Base-by-base conservation (phyloP, 2,888 invertebrate species). In the Tyria jacobaeae region DNA sequence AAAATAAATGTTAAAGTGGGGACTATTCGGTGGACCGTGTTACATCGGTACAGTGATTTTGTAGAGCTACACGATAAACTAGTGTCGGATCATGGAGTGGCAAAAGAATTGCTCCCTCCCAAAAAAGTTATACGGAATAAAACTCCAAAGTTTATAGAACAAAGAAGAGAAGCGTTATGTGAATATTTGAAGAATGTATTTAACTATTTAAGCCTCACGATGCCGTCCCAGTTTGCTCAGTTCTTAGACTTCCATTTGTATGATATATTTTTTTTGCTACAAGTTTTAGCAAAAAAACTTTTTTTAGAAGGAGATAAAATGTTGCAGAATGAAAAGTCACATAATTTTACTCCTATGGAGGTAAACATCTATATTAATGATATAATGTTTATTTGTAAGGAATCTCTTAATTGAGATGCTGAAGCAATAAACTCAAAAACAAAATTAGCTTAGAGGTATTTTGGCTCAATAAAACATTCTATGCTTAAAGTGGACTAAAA, bases 71-170 rank as follows among this genome's bases (percentile, higher is more conserved):
- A 99, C 87, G 97, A 97, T 57, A 96, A 96, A 82, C 94, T 99
- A n/a, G 96, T 97, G 0, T 87, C 94, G 3, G 96, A 97, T 78
- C 97, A 97, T 88, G 97, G 97, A 56, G 95, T 98, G 4, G 96
- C 97, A 9, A 97, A 97, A 84, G 97, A 97, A 79, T 94, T 98
- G 64, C 90, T 99, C 17, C 99, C 99, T 14, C 98, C 98, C 0
- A 99, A 99, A 89, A 99, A 98, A 92, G 95, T 98, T 4, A 96
- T 99, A 78, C 96, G 99, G 1, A 99, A 98, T 83, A 97, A 97
- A 88, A 97, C 97, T 70, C 97, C 97, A 0, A 94, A 96, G 60
- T 99, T 99, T 85, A 95, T 99, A 1, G 97, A 97, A 82, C 97
- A 96, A 79, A 95, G 99, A 58, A 95, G 97, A 64, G 94, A 95